Percentiles rank a stretch among this genome's conserved stretches.
Conservation (phyloP, 2,888 invertebrate genomes). For the Tachina fera region DNA sequence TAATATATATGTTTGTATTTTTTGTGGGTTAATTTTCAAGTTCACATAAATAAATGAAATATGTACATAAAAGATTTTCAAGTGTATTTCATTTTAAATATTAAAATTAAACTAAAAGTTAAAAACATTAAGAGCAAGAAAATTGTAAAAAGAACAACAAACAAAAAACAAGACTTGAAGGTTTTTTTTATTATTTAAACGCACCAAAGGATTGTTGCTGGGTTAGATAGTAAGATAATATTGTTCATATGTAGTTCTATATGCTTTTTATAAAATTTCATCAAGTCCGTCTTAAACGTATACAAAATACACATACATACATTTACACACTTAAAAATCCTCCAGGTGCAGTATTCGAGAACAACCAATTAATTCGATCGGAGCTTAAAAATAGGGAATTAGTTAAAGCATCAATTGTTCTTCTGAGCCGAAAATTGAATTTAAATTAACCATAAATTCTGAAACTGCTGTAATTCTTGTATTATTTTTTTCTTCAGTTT, state of each 20-base stretch:
- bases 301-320: constrained; percentile 6
- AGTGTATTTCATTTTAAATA: constrained; percentile 61
- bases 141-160: constrained; percentile 34
- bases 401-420: neutral
- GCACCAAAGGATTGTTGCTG: constrained; percentile 49
- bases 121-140: constrained; percentile 49
- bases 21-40: constrained; percentile 31
- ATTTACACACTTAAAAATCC: constrained; percentile 14
- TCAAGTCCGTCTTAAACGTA: constrained; percentile 18
- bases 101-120: constrained; percentile 61
- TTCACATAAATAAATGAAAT: constrained; percentile 67
- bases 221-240: constrained; percentile 16
- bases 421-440: constrained; percentile 7
- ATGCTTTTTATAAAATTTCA: constrained; percentile 13
- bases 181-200: constrained; percentile 45
- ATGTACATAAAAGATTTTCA: constrained; percentile 63
- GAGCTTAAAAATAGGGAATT: neutral
- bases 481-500: constrained; percentile 53
- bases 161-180: neutral
- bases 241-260: constrained; percentile 18
- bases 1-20: constrained; percentile 19
- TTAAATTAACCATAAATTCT: constrained; percentile 67
- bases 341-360: neutral
- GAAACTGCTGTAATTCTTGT: constrained; percentile 41
- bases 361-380: neutral